Evolutionary conservation across 2,113 vertebrate genomes (phyloP).

Genomic region (Pyxicephalus adspersus): DNA sequence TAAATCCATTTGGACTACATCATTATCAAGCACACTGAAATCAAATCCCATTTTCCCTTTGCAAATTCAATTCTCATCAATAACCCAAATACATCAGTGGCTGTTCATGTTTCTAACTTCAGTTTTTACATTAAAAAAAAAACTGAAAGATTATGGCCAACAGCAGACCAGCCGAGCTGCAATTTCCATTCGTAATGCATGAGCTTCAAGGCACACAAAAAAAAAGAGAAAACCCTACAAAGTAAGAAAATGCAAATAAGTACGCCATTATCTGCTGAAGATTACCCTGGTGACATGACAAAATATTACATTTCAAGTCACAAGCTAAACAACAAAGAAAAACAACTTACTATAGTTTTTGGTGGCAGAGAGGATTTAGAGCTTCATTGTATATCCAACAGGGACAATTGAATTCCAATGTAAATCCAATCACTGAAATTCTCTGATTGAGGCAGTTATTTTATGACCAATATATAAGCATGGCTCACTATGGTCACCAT

Average conservation of each 20-base stretch:
- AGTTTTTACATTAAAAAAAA: constrained; percentile 70
- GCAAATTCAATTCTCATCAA: constrained; percentile 82
- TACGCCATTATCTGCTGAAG: constrained; percentile 64
- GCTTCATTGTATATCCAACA: no score
- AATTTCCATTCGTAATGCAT: constrained; percentile 71
- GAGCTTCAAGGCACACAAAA: constrained; percentile 58
- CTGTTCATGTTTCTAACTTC: constrained; percentile 70
- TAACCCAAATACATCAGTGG: constrained; percentile 74
- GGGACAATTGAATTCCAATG: no score
- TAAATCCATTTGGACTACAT: constrained; percentile 81
- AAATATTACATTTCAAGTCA: constrained; percentile 64
- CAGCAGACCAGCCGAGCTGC: constrained; percentile 68
- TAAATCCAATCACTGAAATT: no score
- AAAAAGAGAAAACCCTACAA: constrained; percentile 33
- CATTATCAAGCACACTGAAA: constrained; percentile 80
- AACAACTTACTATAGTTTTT: no score
- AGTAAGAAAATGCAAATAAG: constrained; percentile 70
- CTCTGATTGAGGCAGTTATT: no score
- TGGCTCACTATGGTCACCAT: no score
- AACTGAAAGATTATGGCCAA: constrained; percentile 73
- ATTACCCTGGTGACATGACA: constrained; percentile 63
- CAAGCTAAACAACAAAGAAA: neutral
- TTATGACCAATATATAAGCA: no score
- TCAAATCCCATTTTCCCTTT: constrained; percentile 85
- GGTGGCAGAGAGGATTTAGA: no score